phyloP scores from a whole-genome alignment of 2,888 invertebrate genomes.

The Synergus laeviventris region DNA sequence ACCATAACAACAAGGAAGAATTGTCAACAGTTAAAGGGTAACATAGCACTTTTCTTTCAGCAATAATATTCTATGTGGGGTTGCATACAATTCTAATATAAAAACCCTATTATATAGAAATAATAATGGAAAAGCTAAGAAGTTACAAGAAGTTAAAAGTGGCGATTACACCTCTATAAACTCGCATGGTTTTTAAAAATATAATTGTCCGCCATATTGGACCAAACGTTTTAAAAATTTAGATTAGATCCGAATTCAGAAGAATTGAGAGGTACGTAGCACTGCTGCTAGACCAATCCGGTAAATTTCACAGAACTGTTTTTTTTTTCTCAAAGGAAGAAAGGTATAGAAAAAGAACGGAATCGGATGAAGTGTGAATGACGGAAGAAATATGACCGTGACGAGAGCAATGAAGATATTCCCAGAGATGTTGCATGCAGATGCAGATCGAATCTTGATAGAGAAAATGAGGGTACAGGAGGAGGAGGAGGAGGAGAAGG shows the following conservation, averaged over 20 bases:
- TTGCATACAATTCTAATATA: neutral
- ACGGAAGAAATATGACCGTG: neutral
- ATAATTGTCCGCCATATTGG: too few relatives aligned
- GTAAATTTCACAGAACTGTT: too few relatives aligned
- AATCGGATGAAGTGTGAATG: neutral
- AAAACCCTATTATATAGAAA: neutral
- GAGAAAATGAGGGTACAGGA: conserved; percentile 3
- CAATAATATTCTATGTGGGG: too few relatives aligned
- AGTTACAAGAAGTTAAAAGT: too few relatives aligned
- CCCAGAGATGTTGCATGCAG: neutral
- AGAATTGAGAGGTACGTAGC: too few relatives aligned
- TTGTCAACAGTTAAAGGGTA: neutral
- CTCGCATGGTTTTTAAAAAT: too few relatives aligned
- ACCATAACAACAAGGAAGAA: neutral
- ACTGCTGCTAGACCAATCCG: too few relatives aligned
- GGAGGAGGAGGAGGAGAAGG: neutral
- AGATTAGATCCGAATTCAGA: too few relatives aligned
- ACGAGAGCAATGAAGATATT: neutral
- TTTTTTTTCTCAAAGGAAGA: too few relatives aligned
- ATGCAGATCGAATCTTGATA: neutral
- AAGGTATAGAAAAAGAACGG: neutral
- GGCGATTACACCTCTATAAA: too few relatives aligned
- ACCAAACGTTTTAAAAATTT: too few relatives aligned
- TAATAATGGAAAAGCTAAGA: too few relatives aligned
- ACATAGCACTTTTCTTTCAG: neutral